These are phyloP conservation scores for Perizoma flavofasciatum DNA, from an alignment of 2,888 invertebrate genomes.

Conservation along the genomic window DNA sequence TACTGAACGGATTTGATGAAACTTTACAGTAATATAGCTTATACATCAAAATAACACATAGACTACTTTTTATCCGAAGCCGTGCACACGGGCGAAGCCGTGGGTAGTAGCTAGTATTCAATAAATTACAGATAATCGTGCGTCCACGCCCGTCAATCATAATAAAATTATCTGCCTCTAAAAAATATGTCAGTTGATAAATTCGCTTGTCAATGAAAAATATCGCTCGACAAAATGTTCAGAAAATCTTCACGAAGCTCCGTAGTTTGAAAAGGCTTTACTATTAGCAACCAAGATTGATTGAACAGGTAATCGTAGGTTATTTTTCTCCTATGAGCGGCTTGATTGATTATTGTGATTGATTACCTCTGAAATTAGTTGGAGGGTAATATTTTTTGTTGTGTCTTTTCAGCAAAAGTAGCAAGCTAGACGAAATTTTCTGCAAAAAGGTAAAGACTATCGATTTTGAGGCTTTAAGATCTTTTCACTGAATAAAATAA, in stretches of 20 bases:
- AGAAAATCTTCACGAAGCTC: conserved; percentile 9
- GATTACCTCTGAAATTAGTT: conserved; percentile 32
- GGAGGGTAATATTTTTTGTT: conserved; percentile 23
- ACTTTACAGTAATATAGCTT: too few relatives aligned
- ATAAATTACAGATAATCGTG: too few relatives aligned
- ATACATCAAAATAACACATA: too few relatives aligned
- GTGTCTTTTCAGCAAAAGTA: not conserved
- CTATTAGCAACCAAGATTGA: conserved; percentile 35
- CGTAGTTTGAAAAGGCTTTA: conserved; percentile 3
- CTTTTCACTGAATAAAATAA: too few relatives aligned
- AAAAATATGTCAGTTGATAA: conserved; percentile 6
- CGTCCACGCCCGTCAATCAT: conserved; percentile 2
- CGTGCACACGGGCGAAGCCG: too few relatives aligned
- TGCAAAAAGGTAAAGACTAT: too few relatives aligned
- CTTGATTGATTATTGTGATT: conserved; percentile 41
- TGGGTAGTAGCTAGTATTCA: too few relatives aligned
- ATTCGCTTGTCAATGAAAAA: conserved; percentile 25
- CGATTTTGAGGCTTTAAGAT: too few relatives aligned
- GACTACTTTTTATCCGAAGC: too few relatives aligned
- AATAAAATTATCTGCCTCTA: conserved; percentile 1
- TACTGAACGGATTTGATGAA: too few relatives aligned
- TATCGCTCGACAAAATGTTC: conserved; percentile 21
- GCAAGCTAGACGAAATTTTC: too few relatives aligned
- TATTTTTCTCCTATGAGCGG: conserved; percentile 32
- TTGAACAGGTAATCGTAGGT: conserved; percentile 32